Evolutionary conservation across 2,797 vertebrate genomes (phyloP).

Genomic region (Bovichtus diacanthus): DNA sequence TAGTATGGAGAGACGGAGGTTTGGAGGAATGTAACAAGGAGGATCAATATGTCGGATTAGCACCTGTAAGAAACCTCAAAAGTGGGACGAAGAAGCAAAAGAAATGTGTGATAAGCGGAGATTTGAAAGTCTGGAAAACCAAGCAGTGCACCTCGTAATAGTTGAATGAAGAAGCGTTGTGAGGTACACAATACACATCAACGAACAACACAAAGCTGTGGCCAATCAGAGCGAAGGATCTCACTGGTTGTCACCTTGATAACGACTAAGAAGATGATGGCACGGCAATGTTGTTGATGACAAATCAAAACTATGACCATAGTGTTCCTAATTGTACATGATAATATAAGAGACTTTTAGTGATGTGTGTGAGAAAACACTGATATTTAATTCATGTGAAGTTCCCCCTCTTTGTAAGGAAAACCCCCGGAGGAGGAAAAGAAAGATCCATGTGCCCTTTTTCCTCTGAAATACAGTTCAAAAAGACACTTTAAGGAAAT

Average conservation of each 20-base stretch:
- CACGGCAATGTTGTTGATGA: slow-evolving; percentile 32
- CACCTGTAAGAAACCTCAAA: slow-evolving; percentile 1
- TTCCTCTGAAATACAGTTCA: slow-evolving; percentile 20
- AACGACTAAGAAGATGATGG: slow-evolving; percentile 8
- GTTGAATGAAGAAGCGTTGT: slow-evolving; percentile 18
- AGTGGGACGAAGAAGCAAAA: slow-evolving; percentile 3
- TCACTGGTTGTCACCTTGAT: not conserved
- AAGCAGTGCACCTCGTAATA: not conserved
- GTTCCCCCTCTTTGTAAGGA: slow-evolving; percentile 28
- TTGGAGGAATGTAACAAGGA: not conserved
- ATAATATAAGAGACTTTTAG: slow-evolving; percentile 48
- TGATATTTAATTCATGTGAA: slow-evolving; percentile 47
- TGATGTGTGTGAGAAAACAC: slow-evolving; percentile 59
- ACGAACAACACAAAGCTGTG: no score
- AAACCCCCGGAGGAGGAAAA: not conserved
- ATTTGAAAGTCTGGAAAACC: not conserved
- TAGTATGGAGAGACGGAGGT: not conserved
- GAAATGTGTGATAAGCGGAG: not conserved
- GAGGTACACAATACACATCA: slow-evolving; percentile 37
- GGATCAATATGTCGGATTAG: slow-evolving; percentile 5
- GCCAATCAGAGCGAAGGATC: slow-evolving; percentile 49
- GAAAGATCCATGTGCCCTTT: slow-evolving; percentile 5
- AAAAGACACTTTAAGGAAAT: slow-evolving; percentile 6
- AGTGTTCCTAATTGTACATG: slow-evolving; percentile 71
- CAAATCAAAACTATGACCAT: slow-evolving; percentile 49